Evolutionary conservation across 35 echinoderm and acorn worm species (phyloP).

Genomic region (Strongylocentrotus purpuratus): DNA sequence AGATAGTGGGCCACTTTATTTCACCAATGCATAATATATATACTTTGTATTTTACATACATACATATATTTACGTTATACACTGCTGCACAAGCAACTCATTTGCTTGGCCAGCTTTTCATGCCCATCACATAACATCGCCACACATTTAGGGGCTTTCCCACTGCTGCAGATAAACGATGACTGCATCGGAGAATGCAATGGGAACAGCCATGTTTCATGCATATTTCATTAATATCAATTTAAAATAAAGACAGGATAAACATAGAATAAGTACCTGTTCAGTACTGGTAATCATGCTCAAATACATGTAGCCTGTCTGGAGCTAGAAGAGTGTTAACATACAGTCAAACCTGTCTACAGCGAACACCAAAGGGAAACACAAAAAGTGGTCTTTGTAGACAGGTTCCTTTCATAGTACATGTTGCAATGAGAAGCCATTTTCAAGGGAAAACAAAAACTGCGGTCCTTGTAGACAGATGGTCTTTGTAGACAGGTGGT

Average conservation of each 20-base stretch:
- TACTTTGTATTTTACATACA: neutral
- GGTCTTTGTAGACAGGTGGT: too few relatives aligned
- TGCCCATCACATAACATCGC: neutral
- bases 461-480: too few relatives aligned
- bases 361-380: too few relatives aligned
- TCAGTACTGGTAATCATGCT: too few relatives aligned
- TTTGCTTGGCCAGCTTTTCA: neutral
- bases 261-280: too few relatives aligned
- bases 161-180: neutral
- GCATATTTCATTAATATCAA: neutral
- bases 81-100: neutral
- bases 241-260: neutral
- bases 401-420: too few relatives aligned
- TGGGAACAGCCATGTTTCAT: neutral
- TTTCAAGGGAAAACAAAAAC: too few relatives aligned
- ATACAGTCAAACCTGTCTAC: too few relatives aligned
- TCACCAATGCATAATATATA: constrained; percentile 1
- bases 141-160: constrained; percentile 7
- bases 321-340: too few relatives aligned
- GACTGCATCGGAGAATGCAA: neutral
- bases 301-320: too few relatives aligned
- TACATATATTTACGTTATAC: neutral
- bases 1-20: constrained; percentile 16
- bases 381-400: too few relatives aligned
- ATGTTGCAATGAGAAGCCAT: too few relatives aligned